Evolutionary conservation across 2,888 invertebrate species (phyloP), one percentile per base, ranked within the genome.

Genomic region (Eristalis pertinax): DNA sequence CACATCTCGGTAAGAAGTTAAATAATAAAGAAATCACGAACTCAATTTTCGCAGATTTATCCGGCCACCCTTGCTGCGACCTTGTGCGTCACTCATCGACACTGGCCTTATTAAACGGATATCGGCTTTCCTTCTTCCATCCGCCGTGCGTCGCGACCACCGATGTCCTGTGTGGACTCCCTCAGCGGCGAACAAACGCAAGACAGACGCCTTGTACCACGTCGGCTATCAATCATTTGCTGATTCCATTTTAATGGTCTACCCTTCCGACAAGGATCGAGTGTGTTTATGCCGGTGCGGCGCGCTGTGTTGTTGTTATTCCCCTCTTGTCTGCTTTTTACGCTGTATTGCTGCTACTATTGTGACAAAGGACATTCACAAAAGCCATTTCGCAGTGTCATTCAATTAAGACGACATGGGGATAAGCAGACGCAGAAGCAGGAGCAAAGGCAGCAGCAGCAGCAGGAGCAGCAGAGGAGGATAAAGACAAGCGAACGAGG

Each of bases 21-120:
- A 87, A 87, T 87, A 87, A 87, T 87, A 84, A 87, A 87, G 72
- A 87, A 87, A 87, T 83, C 87, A 87, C 87, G 87, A 87, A 87
- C 87, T 87, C 84, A 84, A 84, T 83, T 87, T 84, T 72, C 75
- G 58, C 73, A 75, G 76, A 76, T 86, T 76, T 77, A 60, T 60
- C 60, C 2, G 60, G 60, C n/a, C 60, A 60, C 60, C 60, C 60
- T 60, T 26, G 22, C 60, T 60, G 24, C 26, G 24, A 11, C 60
- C 60, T 26, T 26, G 60, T 75, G 75, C 50, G 32, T 74, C 64
- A 56, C 24, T 35, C 64, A 67, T 58, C 58, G 29, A 4, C 13
- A n/a, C 7, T 19, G 67, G 26, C 73, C 75, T 76, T 75, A 72
- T 67, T 75, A 65, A 69, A 70, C 50, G 58, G 73, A 74, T 82